Evolutionary conservation across 1,140 invertebrate genomes (phyloP).

Genomic region (Heliothis virescens): DNA sequence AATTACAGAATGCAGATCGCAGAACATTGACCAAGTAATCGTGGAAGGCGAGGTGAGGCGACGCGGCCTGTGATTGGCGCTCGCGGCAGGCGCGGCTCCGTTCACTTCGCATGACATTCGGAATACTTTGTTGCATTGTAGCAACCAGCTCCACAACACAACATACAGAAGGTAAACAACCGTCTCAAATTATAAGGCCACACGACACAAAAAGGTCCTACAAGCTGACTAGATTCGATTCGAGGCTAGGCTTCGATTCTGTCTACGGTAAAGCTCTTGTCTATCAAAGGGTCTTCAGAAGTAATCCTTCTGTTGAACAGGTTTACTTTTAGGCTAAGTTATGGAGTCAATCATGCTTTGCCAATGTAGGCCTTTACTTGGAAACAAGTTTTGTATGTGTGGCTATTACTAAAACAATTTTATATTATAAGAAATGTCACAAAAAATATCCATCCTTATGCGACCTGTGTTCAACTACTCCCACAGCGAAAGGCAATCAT

Average conservation of each 20-base stretch:
- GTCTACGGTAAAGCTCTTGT: no score
- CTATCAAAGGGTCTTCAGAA: background rate
- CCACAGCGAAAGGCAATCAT: background rate
- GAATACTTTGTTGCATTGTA: constrained; percentile 12
- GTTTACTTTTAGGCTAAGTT: background rate
- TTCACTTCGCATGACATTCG: constrained; percentile 37
- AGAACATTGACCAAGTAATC: constrained; percentile 54
- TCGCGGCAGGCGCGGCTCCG: constrained; percentile 54
- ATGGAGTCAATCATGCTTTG: background rate
- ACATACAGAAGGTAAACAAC: constrained; percentile 9
- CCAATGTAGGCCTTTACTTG: background rate
- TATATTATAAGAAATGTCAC: no score
- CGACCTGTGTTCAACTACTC: no score
- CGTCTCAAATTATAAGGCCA: background rate
- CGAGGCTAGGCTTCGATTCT: background rate
- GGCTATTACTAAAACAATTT: no score
- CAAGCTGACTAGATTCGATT: background rate
- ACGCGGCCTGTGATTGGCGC: constrained; percentile 52
- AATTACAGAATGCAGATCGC: constrained; percentile 41
- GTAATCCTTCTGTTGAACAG: background rate
- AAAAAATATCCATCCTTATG: no score
- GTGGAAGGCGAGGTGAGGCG: constrained; percentile 43
- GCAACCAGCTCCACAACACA: background rate
- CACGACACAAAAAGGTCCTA: background rate
- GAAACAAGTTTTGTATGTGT: background rate